A percentile compares a stretch with the other conserved stretches of the same genome.
These are phyloP conservation scores for Mythimna impura DNA, from an alignment of 2,888 invertebrate species.

Conservation along the genomic window DNA sequence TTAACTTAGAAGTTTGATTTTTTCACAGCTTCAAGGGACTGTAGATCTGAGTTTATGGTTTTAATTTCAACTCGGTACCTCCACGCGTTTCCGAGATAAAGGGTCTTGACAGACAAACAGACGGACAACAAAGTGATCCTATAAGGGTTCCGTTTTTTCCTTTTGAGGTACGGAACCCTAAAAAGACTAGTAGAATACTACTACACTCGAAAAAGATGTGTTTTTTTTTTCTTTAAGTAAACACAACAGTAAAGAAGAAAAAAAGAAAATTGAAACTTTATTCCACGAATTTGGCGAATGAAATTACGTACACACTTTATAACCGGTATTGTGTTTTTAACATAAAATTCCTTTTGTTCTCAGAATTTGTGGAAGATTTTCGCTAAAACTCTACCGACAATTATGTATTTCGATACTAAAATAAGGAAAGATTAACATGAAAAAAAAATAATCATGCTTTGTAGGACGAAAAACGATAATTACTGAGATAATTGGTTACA, in stretches of 20 bases:
- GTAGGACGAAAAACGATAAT: constrained; percentile 40
- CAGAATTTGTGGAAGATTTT: constrained; percentile 24
- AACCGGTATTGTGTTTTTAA: constrained; percentile 28
- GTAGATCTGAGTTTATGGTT: too few relatives aligned
- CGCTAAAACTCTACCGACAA: constrained; percentile 1
- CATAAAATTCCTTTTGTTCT: constrained; percentile 16
- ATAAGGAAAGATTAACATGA: constrained; percentile 21
- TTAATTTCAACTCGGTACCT: too few relatives aligned
- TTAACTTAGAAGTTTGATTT: too few relatives aligned
- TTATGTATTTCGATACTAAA: constrained; percentile 28
- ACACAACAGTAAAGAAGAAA: constrained; percentile 14
- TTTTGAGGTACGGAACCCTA: too few relatives aligned
- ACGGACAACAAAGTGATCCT: too few relatives aligned
- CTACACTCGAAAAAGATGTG: constrained; percentile 19
- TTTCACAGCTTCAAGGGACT: too few relatives aligned
- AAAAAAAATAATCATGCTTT: constrained; percentile 38
- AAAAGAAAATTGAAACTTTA: constrained; percentile 50
- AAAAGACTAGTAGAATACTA: neutral
- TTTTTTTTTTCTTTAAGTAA: constrained; percentile 29
- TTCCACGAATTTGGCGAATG: constrained; percentile 41
- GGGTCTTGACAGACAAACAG: too few relatives aligned
- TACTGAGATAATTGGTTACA: constrained; percentile 44
- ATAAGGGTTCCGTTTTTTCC: too few relatives aligned
- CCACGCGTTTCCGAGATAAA: too few relatives aligned
- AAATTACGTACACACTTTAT: constrained; percentile 50